phyloP scores from a whole-genome alignment of 2,888 invertebrate genomes.

The Napeogenes sylphis region DNA sequence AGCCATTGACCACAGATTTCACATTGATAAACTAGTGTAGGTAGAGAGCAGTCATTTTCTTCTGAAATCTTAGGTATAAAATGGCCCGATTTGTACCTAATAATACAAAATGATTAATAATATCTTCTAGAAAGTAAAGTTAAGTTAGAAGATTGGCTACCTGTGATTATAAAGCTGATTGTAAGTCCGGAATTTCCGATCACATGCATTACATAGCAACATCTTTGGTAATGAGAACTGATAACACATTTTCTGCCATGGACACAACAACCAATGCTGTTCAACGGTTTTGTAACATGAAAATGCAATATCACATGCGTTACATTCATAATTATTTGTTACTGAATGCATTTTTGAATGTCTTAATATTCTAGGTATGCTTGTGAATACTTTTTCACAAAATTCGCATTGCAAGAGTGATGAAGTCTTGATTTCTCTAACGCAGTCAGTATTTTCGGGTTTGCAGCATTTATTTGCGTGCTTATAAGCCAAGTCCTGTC shows the following conservation, averaged over 20 bases:
- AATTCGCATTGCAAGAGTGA: slow-evolving; percentile 69
- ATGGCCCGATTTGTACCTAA: slow-evolving; percentile 66
- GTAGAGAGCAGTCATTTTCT: slow-evolving; percentile 38
- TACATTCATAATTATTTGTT: slow-evolving; percentile 82
- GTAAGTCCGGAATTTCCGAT: slow-evolving; percentile 68
- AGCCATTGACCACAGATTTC: slow-evolving; percentile 64
- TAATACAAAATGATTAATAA: slow-evolving; percentile 28
- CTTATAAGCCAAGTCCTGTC: slow-evolving; percentile 54
- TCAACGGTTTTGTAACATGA: slow-evolving; percentile 60
- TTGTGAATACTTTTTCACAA: slow-evolving; percentile 66
- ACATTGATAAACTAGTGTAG: slow-evolving; percentile 62
- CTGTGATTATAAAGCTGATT: slow-evolving; percentile 72
- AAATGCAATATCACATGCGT: slow-evolving; percentile 64
- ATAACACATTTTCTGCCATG: slow-evolving; percentile 61
- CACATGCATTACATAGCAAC: slow-evolving; percentile 68
- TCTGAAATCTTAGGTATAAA: slow-evolving; percentile 57
- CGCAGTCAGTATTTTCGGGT: slow-evolving; percentile 45
- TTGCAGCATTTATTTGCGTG: slow-evolving; percentile 60
- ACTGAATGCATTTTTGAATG: slow-evolving; percentile 77
- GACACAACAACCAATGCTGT: slow-evolving; percentile 64
- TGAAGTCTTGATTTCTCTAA: slow-evolving; percentile 68
- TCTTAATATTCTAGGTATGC: slow-evolving; percentile 62
- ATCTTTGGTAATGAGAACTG: slow-evolving; percentile 64
- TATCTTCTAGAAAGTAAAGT: neutral
- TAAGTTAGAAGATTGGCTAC: slow-evolving; percentile 38